Percentiles rank a stretch among this genome's conserved stretches.
Evolutionary conservation across 2,888 invertebrate genomes (phyloP).

Genomic region (Conops quadrifasciatus): DNA sequence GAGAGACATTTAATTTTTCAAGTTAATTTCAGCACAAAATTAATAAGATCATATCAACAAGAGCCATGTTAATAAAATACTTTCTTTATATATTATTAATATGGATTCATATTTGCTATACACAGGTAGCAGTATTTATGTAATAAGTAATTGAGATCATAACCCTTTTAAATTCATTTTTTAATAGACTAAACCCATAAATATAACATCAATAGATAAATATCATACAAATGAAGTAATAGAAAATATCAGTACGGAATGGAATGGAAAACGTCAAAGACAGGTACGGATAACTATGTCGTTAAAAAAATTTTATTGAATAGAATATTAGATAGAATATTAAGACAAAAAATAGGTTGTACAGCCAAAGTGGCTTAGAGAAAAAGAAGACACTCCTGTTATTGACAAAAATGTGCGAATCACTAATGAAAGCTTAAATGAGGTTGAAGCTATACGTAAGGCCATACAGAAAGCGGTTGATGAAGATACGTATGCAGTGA

Average conservation of each 20-base stretch:
- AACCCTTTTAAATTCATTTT: neutral
- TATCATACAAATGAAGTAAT: neutral
- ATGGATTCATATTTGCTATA: neutral
- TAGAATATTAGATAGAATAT: neutral
- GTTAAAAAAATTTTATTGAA: neutral
- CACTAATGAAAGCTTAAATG: constrained; percentile 47
- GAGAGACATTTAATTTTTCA: too few species aligned
- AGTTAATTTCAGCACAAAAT: too few species aligned
- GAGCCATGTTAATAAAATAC: neutral
- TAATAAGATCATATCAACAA: too few species aligned
- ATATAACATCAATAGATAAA: neutral
- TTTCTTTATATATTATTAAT: neutral
- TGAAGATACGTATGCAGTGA: constrained; percentile 48
- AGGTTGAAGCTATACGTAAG: constrained; percentile 47
- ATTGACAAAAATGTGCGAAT: constrained; percentile 44
- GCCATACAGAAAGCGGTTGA: constrained; percentile 49
- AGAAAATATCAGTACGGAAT: neutral
- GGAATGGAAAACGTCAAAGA: neutral
- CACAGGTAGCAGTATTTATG: neutral
- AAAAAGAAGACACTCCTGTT: neutral
- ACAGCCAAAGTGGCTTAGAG: constrained; percentile 46
- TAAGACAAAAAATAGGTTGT: constrained; percentile 43
- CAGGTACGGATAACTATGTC: too few species aligned
- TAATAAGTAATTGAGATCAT: neutral
- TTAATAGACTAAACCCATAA: neutral